phyloP scores from a whole-genome alignment of 1,140 invertebrate species.

The Paraescarpia echinospica region DNA sequence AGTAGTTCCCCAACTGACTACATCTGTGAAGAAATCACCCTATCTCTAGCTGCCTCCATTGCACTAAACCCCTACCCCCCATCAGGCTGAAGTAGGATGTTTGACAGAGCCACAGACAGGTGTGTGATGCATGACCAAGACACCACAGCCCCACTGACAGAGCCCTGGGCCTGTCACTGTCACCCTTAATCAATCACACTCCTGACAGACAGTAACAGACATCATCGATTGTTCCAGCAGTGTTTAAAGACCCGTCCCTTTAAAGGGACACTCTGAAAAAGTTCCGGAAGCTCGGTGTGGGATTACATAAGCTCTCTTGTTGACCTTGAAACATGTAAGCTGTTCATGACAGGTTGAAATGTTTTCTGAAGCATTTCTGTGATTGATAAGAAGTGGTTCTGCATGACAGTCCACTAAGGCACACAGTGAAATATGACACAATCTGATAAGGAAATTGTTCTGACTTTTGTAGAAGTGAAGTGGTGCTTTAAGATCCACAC shows the following conservation, averaged over 20 bases:
- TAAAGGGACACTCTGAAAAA: background rate
- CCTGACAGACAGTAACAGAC: background rate
- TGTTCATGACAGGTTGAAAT: background rate
- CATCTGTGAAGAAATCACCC: too few species aligned
- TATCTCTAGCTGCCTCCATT: too few species aligned
- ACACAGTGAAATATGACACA: background rate
- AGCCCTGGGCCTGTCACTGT: background rate
- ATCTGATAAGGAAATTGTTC: background rate
- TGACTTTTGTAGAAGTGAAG: background rate
- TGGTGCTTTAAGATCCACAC: too few species aligned
- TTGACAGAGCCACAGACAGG: background rate
- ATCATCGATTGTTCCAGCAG: background rate
- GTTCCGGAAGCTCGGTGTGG: background rate
- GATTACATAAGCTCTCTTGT: background rate
- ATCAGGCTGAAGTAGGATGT: background rate
- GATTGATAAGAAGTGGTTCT: background rate
- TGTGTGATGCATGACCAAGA: background rate
- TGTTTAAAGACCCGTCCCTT: background rate
- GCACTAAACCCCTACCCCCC: too few species aligned
- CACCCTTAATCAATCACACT: background rate
- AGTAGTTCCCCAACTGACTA: too few species aligned
- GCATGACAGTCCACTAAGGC: background rate
- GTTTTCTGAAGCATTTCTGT: background rate
- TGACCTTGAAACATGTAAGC: background rate
- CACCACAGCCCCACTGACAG: background rate